These are phyloP conservation scores for Redunca redunca DNA, from an alignment of 2,113 vertebrate genomes.

Conservation along the genomic window DNA sequence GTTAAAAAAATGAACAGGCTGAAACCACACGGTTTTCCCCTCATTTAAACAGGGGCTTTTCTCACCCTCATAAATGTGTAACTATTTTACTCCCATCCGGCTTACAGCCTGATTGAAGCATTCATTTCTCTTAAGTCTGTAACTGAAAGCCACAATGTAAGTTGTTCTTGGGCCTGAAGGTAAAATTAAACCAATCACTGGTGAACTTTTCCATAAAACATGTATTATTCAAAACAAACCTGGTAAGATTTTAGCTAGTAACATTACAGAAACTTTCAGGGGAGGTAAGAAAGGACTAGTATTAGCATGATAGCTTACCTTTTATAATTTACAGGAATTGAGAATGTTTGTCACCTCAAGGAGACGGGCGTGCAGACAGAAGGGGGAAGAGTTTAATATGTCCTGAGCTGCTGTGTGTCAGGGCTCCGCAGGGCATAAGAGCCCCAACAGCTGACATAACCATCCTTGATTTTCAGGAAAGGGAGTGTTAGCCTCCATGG, in stretches of 20 bases:
- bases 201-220: background rate
- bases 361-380: background rate
- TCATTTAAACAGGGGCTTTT: background rate
- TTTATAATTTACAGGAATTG: background rate
- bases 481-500: background rate
- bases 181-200: background rate
- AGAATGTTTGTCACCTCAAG: background rate
- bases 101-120: accelerated
- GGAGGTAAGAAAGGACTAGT: background rate
- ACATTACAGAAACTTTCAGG: background rate
- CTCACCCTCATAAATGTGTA: background rate
- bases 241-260: background rate
- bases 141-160: background rate
- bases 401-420: background rate
- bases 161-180: background rate
- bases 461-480: background rate
- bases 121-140: background rate
- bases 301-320: background rate
- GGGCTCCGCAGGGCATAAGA: accelerated
- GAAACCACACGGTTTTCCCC: constrained; percentile 41
- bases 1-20: constrained; percentile 66
- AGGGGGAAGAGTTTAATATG: too few relatives aligned
- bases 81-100: background rate
- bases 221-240: background rate
- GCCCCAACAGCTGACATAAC: accelerated